These are phyloP conservation scores for Crematogaster levior DNA, from an alignment of 2,888 invertebrate genomes.

Conservation along the genomic window DNA sequence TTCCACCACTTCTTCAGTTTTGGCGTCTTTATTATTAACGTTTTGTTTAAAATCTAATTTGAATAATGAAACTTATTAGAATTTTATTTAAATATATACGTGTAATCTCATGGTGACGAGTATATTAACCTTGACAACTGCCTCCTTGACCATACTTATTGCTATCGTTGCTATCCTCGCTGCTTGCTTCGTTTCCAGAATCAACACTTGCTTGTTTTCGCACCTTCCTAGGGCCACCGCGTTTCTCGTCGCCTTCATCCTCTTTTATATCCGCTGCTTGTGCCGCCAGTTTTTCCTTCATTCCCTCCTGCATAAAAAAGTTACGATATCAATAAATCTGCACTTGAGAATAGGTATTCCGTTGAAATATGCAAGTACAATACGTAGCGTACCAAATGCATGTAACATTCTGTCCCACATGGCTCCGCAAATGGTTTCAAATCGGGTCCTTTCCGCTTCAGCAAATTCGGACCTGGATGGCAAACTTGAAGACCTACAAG, in stretches of 20 bases:
- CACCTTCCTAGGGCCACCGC: constrained; percentile 87
- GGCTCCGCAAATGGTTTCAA: constrained; percentile 94
- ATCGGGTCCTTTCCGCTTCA: constrained; percentile 95
- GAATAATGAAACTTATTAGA: constrained; percentile 30
- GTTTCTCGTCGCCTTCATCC: constrained; percentile 86
- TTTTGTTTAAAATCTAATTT: constrained; percentile 83
- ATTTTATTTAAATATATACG: background rate
- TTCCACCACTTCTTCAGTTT: constrained; percentile 79
- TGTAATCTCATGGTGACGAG: background rate
- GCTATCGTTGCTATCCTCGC: constrained; percentile 97
- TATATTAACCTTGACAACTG: constrained; percentile 82
- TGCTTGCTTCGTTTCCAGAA: constrained; percentile 97
- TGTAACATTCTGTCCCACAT: constrained; percentile 95
- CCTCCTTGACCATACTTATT: constrained; percentile 91
- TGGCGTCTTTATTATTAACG: constrained; percentile 83
- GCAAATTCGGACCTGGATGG: constrained; percentile 96
- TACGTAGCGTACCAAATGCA: constrained; percentile 90
- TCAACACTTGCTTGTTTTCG: constrained; percentile 90
- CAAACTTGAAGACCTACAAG: constrained; percentile 93
- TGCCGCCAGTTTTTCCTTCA: constrained; percentile 93
- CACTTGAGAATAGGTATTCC: background rate
- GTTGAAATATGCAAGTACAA: background rate
- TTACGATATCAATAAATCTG: background rate
- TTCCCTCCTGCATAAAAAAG: constrained; percentile 89
- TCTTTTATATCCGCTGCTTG: constrained; percentile 87